phyloP scores from a whole-genome alignment of 2,113 vertebrate species.

The Charina bottae region DNA sequence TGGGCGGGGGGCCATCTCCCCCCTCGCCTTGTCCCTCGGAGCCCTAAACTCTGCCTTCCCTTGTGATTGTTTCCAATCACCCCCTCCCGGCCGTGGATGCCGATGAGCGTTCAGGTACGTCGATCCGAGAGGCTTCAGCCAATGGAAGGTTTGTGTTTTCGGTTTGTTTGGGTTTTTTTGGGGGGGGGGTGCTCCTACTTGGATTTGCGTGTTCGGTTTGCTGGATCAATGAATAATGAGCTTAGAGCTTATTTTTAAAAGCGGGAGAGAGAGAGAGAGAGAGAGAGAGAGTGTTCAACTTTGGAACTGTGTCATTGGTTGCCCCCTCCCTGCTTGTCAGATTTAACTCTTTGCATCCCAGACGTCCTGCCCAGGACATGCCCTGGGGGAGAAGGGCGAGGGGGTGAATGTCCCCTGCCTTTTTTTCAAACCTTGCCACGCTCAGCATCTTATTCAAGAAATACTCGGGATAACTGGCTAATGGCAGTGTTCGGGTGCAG shows the following conservation, averaged over 20 bases:
- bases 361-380: fast-evolving
- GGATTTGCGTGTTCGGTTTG: neutral
- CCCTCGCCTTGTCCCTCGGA: neutral
- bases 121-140: conserved; percentile 48
- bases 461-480: conserved; percentile 17
- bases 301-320: neutral
- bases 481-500: neutral
- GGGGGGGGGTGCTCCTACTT: neutral
- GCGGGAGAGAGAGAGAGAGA: neutral
- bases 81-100: conserved; percentile 44
- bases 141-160: conserved; percentile 65
- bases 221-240: neutral
- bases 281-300: too few species aligned
- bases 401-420: neutral
- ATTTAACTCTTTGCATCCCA: conserved; percentile 28
- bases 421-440: neutral
- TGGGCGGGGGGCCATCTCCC: neutral
- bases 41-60: conserved; percentile 66
- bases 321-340: neutral
- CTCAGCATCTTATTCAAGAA: conserved; percentile 27
- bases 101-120: conserved; percentile 86
- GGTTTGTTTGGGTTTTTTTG: conserved; percentile 28
- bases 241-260: neutral
- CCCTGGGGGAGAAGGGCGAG: neutral
- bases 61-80: neutral